Conservation (phyloP, 2,797 vertebrate genomes). For the Poeciliopsis presidionis region DNA sequence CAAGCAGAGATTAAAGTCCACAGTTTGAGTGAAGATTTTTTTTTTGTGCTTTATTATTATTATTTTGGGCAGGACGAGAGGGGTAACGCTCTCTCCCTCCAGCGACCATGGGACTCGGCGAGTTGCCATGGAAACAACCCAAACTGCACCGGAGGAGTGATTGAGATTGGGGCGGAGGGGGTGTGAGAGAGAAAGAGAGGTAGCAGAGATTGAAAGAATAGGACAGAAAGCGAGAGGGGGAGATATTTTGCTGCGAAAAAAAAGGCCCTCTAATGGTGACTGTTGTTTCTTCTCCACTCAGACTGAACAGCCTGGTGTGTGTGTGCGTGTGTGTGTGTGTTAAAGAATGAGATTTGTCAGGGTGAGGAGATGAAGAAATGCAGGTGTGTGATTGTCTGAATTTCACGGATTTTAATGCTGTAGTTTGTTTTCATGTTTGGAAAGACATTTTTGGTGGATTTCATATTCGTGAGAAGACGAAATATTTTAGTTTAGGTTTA, state of each 20-base stretch:
- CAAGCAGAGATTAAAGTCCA: conserved; percentile 30
- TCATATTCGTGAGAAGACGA: background rate
- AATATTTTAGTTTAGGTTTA: background rate
- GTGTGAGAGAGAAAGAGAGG: conserved; percentile 8
- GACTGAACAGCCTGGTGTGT: conserved; percentile 43
- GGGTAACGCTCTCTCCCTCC: conserved; percentile 62
- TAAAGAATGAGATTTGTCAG: conserved; percentile 26
- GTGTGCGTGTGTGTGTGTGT: conserved; percentile 34
- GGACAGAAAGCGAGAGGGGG: conserved; percentile 16
- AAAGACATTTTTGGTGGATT: background rate
- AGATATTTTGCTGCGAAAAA: conserved; percentile 37
- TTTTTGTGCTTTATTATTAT: background rate
- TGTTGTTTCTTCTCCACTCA: conserved; percentile 61
- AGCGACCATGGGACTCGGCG: conserved; percentile 71
- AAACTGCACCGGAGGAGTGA: conserved; percentile 67
- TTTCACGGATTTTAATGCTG: conserved; percentile 3
- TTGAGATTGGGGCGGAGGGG: conserved; percentile 39
- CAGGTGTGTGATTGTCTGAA: conserved; percentile 39
- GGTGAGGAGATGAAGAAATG: conserved; percentile 19
- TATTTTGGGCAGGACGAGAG: conserved; percentile 57
- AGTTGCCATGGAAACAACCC: conserved; percentile 75
- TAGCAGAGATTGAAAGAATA: conserved; percentile 6
- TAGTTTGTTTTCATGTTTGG: background rate
- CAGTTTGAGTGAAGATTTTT: conserved; percentile 50
- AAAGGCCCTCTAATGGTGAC: conserved; percentile 60